Percentiles rank a stretch among this genome's conserved stretches.
Evolutionary conservation across 2,888 invertebrate genomes (phyloP).

Genomic region (Scrobipalpa atriplicella): DNA sequence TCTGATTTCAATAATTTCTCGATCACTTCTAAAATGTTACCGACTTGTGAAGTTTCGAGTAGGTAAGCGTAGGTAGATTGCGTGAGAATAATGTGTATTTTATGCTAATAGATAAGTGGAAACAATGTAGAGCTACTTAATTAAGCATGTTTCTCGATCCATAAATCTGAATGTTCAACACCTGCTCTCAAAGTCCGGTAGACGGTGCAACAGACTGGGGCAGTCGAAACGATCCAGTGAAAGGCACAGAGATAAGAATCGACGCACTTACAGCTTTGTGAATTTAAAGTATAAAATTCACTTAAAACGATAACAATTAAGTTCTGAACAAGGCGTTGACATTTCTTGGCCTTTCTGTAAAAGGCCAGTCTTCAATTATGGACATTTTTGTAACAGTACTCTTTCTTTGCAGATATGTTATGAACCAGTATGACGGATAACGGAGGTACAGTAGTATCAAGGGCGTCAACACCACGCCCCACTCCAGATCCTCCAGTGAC

Average conservation of each 20-base stretch:
- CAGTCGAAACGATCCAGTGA: constrained; percentile 50
- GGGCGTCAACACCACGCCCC: constrained; percentile 78
- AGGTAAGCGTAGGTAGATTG: constrained; percentile 33
- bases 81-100: constrained; percentile 56
- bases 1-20: constrained; percentile 43
- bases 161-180: constrained; percentile 73
- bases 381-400: constrained; percentile 17
- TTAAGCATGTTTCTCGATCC: constrained; percentile 75
- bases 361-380: neutral
- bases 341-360: constrained; percentile 13
- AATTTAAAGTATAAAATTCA: constrained; percentile 21
- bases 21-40: constrained; percentile 32
- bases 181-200: constrained; percentile 42
- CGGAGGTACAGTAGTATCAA: constrained; percentile 71
- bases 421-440: constrained; percentile 76
- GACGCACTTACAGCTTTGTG: constrained; percentile 29
- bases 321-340: neutral
- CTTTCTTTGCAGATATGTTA: constrained; percentile 61
- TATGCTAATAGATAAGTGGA: constrained; percentile 56
- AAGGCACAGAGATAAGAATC: constrained; percentile 58
- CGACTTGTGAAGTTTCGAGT: constrained; percentile 31
- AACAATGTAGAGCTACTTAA: constrained; percentile 71
- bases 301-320: constrained; percentile 2
- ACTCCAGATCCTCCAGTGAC: constrained; percentile 72
- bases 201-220: constrained; percentile 32